Conservation (phyloP, 2,797 vertebrate genomes). For the Malurus splendens region DNA sequence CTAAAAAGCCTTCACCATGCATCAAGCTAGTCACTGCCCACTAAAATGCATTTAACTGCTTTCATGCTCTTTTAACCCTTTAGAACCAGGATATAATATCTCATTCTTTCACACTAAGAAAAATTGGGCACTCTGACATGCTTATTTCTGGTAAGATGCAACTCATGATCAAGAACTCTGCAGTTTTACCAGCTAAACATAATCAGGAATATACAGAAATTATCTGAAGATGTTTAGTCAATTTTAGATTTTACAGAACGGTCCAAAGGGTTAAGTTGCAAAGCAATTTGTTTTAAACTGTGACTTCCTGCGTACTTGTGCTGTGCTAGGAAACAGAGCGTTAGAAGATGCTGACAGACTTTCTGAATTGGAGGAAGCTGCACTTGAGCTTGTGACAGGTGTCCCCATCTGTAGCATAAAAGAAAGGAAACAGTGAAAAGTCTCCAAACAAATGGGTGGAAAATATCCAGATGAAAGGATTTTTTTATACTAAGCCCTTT, state of each 20-base stretch:
- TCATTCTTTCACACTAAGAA: slow-evolving; percentile 11
- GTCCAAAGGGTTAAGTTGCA: slow-evolving; percentile 80
- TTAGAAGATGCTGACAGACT: slow-evolving; percentile 94
- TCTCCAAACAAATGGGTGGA: slow-evolving; percentile 79
- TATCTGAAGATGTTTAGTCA: slow-evolving; percentile 58
- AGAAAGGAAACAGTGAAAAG: slow-evolving; percentile 91
- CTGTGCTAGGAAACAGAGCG: slow-evolving; percentile 93
- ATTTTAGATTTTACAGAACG: slow-evolving; percentile 43
- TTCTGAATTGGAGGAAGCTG: slow-evolving; percentile 93
- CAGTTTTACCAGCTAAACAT: slow-evolving; percentile 53
- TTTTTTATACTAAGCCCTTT: slow-evolving; percentile 42
- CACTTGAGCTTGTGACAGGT: slow-evolving; percentile 93
- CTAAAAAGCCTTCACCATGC: slow-evolving; percentile 75
- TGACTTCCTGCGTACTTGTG: slow-evolving; percentile 95
- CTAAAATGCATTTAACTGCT: slow-evolving; percentile 73
- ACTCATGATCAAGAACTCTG: not conserved
- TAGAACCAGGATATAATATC: slow-evolving; percentile 65
- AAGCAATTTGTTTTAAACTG: slow-evolving; percentile 76
- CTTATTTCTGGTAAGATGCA: not conserved
- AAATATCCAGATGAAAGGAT: slow-evolving; percentile 70
- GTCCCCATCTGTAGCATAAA: slow-evolving; percentile 98
- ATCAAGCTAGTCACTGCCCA: slow-evolving; percentile 72
- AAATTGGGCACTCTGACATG: not conserved
- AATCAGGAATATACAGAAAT: slow-evolving; percentile 31
- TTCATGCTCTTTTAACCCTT: slow-evolving; percentile 83